Conservation (phyloP, 1,140 invertebrate species). For the Sarcophaga bullata region DNA sequence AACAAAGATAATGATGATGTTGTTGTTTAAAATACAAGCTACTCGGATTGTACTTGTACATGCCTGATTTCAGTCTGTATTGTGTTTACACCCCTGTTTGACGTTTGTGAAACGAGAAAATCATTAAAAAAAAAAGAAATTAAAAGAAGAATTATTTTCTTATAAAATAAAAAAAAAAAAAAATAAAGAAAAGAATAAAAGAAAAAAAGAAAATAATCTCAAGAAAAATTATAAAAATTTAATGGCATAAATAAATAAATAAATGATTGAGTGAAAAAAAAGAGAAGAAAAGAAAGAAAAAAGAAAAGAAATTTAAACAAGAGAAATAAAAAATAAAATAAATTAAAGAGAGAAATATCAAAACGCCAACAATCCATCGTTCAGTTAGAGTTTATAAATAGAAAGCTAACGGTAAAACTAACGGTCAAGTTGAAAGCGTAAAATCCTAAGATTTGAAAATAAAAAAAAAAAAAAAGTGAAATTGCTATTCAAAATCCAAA, state of each 20-base stretch:
- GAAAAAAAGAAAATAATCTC: neutral
- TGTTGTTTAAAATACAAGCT: slow-evolving; percentile 21
- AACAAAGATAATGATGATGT: neutral
- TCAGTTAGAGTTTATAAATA: too few relatives aligned
- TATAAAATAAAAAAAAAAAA: slow-evolving; percentile 8
- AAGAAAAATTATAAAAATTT: slow-evolving; percentile 2
- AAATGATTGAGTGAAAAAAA: neutral
- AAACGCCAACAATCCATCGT: neutral
- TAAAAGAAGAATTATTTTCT: neutral
- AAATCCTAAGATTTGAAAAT: neutral
- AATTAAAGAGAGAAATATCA: neutral
- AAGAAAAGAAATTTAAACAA: too few relatives aligned
- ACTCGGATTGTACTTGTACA: slow-evolving; percentile 51
- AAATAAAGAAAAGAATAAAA: slow-evolving; percentile 24
- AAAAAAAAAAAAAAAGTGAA: too few relatives aligned
- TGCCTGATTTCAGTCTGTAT: slow-evolving; percentile 63
- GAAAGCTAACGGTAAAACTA: too few relatives aligned
- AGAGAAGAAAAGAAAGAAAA: neutral
- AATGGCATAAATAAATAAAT: neutral
- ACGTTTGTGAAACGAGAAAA: slow-evolving; percentile 50
- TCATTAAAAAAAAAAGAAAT: slow-evolving; percentile 27
- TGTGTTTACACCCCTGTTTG: slow-evolving; percentile 65
- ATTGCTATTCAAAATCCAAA: too few relatives aligned
- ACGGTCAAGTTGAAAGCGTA: neutral
- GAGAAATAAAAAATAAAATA: neutral